phyloP scores from a whole-genome alignment of 2,113 vertebrate genomes.

The Pantherophis guttatus region DNA sequence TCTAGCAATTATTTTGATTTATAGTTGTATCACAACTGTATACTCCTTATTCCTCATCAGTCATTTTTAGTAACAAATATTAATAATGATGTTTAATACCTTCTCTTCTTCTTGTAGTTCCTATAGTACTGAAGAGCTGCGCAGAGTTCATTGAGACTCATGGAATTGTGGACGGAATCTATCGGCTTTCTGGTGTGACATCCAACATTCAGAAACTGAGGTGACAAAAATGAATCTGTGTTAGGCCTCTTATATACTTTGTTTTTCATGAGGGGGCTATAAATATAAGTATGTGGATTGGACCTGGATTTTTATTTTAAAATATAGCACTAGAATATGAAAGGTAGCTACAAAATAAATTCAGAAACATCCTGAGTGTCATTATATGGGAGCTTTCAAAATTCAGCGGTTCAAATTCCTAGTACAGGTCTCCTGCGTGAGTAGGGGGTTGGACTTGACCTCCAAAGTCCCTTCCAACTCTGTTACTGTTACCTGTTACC shows the following conservation, averaged over 20 bases:
- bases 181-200: slow-evolving; percentile 94
- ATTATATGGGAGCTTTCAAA: background rate
- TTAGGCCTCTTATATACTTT: background rate
- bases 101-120: slow-evolving; percentile 75
- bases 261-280: background rate
- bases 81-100: background rate
- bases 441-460: too few species aligned
- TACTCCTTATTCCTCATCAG: background rate
- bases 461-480: too few species aligned
- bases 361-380: background rate
- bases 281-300: background rate
- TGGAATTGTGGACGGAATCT: slow-evolving; percentile 96
- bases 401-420: too few species aligned
- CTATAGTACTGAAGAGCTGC: slow-evolving; percentile 92
- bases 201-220: slow-evolving; percentile 97
- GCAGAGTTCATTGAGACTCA: slow-evolving; percentile 95
- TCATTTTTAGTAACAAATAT: background rate
- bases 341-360: background rate
- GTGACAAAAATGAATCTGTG: slow-evolving; percentile 58
- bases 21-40: background rate
- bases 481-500: too few species aligned
- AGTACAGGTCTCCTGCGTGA: too few species aligned
- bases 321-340: background rate
- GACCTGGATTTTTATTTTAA: background rate
- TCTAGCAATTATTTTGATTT: background rate